phyloP scores from a whole-genome alignment of 2,888 invertebrate species.

The Idaea straminata region DNA sequence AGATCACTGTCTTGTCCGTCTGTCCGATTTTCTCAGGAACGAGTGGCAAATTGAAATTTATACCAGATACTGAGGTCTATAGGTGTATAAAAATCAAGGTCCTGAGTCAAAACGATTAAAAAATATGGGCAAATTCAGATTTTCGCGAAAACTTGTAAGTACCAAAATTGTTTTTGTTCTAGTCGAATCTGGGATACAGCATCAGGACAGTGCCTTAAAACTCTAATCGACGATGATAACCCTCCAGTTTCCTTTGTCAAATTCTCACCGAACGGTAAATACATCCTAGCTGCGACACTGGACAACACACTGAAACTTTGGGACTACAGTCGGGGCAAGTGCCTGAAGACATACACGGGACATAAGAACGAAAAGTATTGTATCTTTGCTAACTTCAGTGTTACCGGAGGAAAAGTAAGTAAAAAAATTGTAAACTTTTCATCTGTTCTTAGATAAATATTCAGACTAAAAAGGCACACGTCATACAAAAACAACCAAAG shows the following conservation, averaged over 20 bases:
- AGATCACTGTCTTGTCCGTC: no score
- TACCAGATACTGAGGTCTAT: no score
- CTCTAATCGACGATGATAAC: conserved; percentile 99
- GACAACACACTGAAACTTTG: conserved; percentile 99
- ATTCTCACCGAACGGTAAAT: conserved; percentile 99
- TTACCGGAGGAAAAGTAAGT: conserved; percentile 97
- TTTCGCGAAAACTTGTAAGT: not conserved
- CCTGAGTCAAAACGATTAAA: no score
- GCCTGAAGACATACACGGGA: conserved; percentile 98
- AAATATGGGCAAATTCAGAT: not conserved
- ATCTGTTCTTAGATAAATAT: no score
- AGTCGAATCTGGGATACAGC: conserved; percentile 99
- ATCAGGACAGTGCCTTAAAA: conserved; percentile 99
- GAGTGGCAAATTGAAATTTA: no score
- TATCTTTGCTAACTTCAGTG: conserved; percentile 99
- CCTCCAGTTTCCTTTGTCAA: conserved; percentile 99
- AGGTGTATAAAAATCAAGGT: no score
- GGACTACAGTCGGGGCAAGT: conserved; percentile 99
- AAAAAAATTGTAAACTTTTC: not conserved
- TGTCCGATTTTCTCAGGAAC: no score
- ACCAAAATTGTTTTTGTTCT: conserved; percentile 40
- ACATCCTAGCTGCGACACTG: conserved; percentile 97
- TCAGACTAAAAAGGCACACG: no score
- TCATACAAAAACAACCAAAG: no score
- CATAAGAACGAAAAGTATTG: conserved; percentile 99